Evolutionary conservation across 2,888 invertebrate species (phyloP).

Genomic region (Steinernema carpocapsae): DNA sequence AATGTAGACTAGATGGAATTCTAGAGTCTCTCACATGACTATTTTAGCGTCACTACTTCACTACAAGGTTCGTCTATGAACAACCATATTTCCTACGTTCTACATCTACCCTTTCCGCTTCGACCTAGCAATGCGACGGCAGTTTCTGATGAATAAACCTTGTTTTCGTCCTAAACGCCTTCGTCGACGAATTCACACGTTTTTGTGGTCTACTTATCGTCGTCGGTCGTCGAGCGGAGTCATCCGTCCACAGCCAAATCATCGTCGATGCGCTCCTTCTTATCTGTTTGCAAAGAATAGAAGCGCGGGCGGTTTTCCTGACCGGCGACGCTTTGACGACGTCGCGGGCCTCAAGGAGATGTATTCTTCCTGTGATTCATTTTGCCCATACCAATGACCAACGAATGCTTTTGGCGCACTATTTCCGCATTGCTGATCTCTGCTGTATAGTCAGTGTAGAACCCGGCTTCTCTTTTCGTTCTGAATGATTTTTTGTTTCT

Average conservation of each 20-base stretch:
- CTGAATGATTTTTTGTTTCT: no score
- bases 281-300: slow-evolving; percentile 27
- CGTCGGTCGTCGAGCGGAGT: background rate
- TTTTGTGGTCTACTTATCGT: background rate
- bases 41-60: no score
- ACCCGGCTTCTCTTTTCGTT: no score
- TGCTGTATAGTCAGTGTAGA: background rate
- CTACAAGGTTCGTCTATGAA: no score
- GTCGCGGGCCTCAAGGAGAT: background rate
- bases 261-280: slow-evolving; percentile 4
- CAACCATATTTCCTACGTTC: background rate
- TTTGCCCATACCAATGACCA: background rate
- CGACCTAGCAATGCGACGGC: background rate
- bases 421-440: background rate
- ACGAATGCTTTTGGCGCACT: background rate
- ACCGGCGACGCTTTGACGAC: background rate
- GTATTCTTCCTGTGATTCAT: slow-evolving; percentile 30
- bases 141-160: background rate
- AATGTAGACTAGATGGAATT: no score
- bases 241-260: background rate
- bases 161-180: background rate
- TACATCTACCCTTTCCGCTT: background rate
- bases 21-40: no score
- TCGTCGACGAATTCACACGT: background rate
- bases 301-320: slow-evolving; percentile 21